Conservation (phyloP, 2,888 invertebrate genomes). For the Camptogramma bilineatum region DNA sequence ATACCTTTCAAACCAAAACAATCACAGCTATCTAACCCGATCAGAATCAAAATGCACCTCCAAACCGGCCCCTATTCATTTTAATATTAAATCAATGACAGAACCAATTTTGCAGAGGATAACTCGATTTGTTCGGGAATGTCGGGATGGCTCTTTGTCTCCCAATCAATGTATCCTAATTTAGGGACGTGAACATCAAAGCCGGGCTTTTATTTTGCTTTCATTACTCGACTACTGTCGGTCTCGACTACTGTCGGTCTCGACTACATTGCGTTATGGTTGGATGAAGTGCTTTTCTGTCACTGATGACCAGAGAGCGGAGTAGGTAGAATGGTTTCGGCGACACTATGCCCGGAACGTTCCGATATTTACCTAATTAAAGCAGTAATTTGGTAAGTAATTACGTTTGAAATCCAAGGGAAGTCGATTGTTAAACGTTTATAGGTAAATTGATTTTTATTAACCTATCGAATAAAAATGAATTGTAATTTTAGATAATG, state of each 20-base stretch:
- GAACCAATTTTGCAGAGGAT: slow-evolving; percentile 41
- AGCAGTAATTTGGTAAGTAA: too few relatives aligned
- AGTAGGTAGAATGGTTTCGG: too few relatives aligned
- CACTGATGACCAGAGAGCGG: too few relatives aligned
- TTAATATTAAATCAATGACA: slow-evolving; percentile 46
- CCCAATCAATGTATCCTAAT: slow-evolving; percentile 39
- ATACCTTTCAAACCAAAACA: slow-evolving; percentile 6
- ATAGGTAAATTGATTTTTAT: too few relatives aligned
- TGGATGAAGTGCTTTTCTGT: too few relatives aligned
- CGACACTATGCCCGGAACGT: too few relatives aligned
- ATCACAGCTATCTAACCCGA: slow-evolving; percentile 12
- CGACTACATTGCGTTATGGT: neutral
- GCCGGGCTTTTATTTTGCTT: slow-evolving; percentile 12
- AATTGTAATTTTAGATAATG: too few relatives aligned
- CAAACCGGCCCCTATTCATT: slow-evolving; percentile 41
- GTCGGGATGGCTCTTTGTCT: slow-evolving; percentile 33
- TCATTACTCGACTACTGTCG: slow-evolving; percentile 5
- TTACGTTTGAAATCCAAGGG: too few relatives aligned
- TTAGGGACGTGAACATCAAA: slow-evolving; percentile 29
- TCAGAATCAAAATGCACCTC: slow-evolving; percentile 32
- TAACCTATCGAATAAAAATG: too few relatives aligned
- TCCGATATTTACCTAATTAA: too few relatives aligned
- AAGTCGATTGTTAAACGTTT: too few relatives aligned
- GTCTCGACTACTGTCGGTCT: slow-evolving; percentile 1
- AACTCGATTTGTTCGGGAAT: slow-evolving; percentile 36